phyloP scores from a whole-genome alignment of 2,888 invertebrate species.

The Daptonema setosum region DNA sequence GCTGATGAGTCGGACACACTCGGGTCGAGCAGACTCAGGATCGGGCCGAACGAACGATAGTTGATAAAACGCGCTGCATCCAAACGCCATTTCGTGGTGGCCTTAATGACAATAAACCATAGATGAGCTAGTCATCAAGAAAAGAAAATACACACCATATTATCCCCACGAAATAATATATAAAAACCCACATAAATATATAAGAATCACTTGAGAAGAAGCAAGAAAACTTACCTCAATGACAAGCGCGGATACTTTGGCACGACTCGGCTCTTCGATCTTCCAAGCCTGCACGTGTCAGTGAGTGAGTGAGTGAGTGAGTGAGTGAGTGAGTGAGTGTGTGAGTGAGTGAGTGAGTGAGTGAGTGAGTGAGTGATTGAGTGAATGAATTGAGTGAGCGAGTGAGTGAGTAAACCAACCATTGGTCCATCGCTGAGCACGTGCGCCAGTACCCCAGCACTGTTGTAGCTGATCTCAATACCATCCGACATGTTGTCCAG shows the following conservation, averaged over 20 bases:
- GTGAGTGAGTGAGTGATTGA: constrained; percentile 10
- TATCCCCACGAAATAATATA: too few species aligned
- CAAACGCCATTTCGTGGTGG: constrained; percentile 70
- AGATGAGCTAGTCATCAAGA: too few species aligned
- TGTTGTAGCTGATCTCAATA: constrained; percentile 51
- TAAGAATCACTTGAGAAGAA: too few species aligned
- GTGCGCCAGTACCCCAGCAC: constrained; percentile 59
- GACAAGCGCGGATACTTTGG: background rate
- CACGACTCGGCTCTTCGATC: background rate
- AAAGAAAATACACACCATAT: too few species aligned
- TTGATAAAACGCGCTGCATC: constrained; percentile 74
- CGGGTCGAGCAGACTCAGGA: constrained; percentile 56
- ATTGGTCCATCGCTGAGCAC: constrained; percentile 73
- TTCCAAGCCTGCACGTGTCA: background rate
- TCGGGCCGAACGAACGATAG: constrained; percentile 83
- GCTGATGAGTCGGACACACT: constrained; percentile 55
- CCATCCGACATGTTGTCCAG: constrained; percentile 67
- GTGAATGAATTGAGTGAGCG: too few species aligned
- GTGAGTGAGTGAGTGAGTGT: background rate
- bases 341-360: background rate
- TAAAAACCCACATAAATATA: too few species aligned
- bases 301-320: background rate
- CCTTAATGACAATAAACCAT: constrained; percentile 42
- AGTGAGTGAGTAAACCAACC: too few species aligned
- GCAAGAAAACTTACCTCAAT: background rate